Evolutionary conservation across 2,113 vertebrate species (phyloP).

Genomic region (Oryzias woworae): DNA sequence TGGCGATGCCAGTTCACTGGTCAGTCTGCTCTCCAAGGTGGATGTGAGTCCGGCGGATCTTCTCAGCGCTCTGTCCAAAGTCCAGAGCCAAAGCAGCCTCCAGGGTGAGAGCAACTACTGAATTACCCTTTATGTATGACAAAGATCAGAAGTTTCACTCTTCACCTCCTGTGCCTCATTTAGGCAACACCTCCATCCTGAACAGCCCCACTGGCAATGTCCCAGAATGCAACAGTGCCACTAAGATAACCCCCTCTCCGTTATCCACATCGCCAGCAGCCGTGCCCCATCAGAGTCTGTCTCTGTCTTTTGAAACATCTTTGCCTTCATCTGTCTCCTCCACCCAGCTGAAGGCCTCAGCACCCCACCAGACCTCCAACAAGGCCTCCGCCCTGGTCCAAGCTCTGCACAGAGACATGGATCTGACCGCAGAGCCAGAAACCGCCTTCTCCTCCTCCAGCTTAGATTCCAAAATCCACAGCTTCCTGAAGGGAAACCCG

Average conservation of each 20-base stretch:
- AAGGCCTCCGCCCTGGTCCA: slow-evolving; percentile 51
- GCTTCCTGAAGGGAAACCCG: slow-evolving; percentile 89
- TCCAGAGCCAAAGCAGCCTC: slow-evolving; percentile 80
- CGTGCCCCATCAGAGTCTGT: slow-evolving; percentile 39
- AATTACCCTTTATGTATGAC: too few relatives aligned
- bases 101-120: slow-evolving; percentile 79
- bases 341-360: slow-evolving; percentile 26
- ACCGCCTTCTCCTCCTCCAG: slow-evolving; percentile 72
- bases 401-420: slow-evolving; percentile 53
- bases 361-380: slow-evolving; percentile 16
- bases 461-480: slow-evolving; percentile 95
- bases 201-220: slow-evolving; percentile 52
- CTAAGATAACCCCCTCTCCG: slow-evolving; percentile 44
- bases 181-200: slow-evolving; percentile 86
- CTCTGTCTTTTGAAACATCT: slow-evolving; percentile 31
- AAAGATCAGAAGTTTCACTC: not conserved
- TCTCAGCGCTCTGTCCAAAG: slow-evolving; percentile 90
- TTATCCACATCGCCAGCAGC: slow-evolving; percentile 32
- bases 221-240: slow-evolving; percentile 36
- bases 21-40: slow-evolving; percentile 90
- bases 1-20: slow-evolving; percentile 80
- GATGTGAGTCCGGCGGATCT: slow-evolving; percentile 90
- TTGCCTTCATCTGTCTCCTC: slow-evolving; percentile 27
- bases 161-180: slow-evolving; percentile 6
- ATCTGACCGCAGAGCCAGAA: slow-evolving; percentile 37